These are phyloP conservation scores for Apostichopus parvimensis DNA, from an alignment of 35 echinoderm and acorn worm genomes.

Conservation along the genomic window DNA sequence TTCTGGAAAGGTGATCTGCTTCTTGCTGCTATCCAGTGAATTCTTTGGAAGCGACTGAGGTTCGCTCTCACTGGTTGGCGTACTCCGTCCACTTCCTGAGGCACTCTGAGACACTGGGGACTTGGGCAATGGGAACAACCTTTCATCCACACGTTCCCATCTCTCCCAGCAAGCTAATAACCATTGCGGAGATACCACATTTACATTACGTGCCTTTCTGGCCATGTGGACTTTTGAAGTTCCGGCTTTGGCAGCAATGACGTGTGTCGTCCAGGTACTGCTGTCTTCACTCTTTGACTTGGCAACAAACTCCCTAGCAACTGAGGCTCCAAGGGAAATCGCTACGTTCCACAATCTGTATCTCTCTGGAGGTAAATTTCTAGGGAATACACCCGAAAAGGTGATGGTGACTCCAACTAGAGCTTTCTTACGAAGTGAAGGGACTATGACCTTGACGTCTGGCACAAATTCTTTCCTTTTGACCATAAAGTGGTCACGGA, in stretches of 20 bases:
- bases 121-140: constrained; percentile 66
- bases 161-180: constrained; percentile 93
- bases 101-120: neutral
- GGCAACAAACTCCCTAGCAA: constrained; percentile 64
- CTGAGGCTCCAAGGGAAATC: constrained; percentile 68
- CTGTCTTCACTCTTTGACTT: constrained; percentile 49
- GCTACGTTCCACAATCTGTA: constrained; percentile 95
- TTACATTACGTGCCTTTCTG: constrained; percentile 59
- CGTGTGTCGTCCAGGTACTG: constrained; percentile 82
- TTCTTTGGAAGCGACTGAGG: neutral
- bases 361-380: constrained; percentile 90
- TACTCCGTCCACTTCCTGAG: constrained; percentile 67
- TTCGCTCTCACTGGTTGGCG: constrained; percentile 67
- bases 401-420: constrained; percentile 69
- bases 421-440: constrained; percentile 64
- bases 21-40: neutral
- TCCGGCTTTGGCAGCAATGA: constrained; percentile 91
- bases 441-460: constrained; percentile 81
- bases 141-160: constrained; percentile 88
- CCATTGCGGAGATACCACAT: constrained; percentile 86
- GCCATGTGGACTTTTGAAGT: constrained; percentile 86
- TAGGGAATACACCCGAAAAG: constrained; percentile 92
- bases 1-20: constrained; percentile 39
- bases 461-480: constrained; percentile 57
- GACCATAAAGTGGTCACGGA: constrained; percentile 55